phyloP scores from a whole-genome alignment of 2,888 invertebrate species.

The Ormyrus labotus region DNA sequence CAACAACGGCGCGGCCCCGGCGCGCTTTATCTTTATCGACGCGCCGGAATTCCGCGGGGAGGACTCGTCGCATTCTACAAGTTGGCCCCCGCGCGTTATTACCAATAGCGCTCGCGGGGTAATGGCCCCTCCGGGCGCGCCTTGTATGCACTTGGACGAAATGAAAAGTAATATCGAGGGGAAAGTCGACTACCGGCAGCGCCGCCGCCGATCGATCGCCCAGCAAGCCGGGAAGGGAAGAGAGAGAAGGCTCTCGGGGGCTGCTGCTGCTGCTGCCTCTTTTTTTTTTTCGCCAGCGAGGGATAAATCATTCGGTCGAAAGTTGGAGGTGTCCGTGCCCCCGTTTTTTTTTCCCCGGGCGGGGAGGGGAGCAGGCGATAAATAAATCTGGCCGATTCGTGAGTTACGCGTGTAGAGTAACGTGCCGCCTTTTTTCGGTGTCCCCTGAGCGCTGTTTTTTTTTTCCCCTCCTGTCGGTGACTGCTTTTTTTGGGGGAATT shows the following conservation, averaged over 20 bases:
- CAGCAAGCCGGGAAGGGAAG: neutral
- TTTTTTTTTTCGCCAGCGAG: neutral
- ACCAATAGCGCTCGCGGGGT: constrained; percentile 28
- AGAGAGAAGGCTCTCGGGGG: constrained; percentile 18
- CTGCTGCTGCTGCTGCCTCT: neutral
- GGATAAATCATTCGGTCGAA: constrained; percentile 46
- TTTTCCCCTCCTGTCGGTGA: too few relatives aligned
- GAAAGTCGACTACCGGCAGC: too few relatives aligned
- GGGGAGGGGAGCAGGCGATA: neutral
- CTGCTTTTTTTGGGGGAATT: too few relatives aligned
- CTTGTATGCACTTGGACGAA: constrained; percentile 44
- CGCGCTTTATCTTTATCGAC: constrained; percentile 31
- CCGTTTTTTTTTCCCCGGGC: neutral
- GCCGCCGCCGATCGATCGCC: neutral
- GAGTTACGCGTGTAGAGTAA: neutral
- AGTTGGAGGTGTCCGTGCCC: neutral
- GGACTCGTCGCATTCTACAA: constrained; percentile 41
- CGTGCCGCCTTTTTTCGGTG: too few relatives aligned
- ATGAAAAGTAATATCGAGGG: constrained; percentile 55
- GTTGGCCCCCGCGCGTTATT: constrained; percentile 45
- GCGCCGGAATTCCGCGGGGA: constrained; percentile 27
- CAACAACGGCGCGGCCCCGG: neutral
- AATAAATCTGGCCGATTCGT: constrained; percentile 32
- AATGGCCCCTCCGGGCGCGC: constrained; percentile 39
- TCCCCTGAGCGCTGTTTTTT: too few relatives aligned